Conservation (phyloP, 2,888 invertebrate genomes). For the Idaea straminata region DNA sequence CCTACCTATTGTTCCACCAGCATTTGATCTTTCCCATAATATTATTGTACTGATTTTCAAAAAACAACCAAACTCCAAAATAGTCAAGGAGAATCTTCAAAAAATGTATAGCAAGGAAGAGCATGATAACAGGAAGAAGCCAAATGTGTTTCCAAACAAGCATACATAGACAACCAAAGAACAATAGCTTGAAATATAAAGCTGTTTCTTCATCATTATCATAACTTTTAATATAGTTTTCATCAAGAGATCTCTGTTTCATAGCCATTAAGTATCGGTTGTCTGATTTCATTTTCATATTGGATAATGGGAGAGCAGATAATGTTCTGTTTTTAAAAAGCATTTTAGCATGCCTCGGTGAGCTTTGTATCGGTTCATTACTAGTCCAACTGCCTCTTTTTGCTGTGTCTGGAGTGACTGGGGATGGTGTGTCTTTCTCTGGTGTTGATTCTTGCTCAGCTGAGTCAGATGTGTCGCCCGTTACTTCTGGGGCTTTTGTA, state of each 20-base stretch:
- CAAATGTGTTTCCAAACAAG: conserved; percentile 93
- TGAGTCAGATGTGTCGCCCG: conserved; percentile 38
- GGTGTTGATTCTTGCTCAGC: conserved; percentile 61
- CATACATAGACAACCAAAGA: conserved; percentile 91
- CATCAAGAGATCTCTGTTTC: conserved; percentile 65
- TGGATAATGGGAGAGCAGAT: conserved; percentile 65
- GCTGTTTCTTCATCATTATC: conserved; percentile 81
- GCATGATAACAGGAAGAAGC: conserved; percentile 87
- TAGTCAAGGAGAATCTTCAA: conserved; percentile 75
- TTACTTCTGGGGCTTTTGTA: conserved; percentile 49
- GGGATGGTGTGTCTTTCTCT: conserved; percentile 57
- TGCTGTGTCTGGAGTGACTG: conserved; percentile 52
- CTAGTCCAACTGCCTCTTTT: conserved; percentile 61
- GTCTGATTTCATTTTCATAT: conserved; percentile 58
- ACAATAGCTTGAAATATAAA: conserved; percentile 86
- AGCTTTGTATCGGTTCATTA: conserved; percentile 50
- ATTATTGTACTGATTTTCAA: conserved; percentile 66
- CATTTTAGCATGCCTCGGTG: conserved; percentile 66
- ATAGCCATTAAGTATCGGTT: conserved; percentile 64
- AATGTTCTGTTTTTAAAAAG: conserved; percentile 70
- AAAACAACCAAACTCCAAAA: conserved; percentile 75
- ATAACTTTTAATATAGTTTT: conserved; percentile 67
- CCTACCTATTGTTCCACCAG: conserved; percentile 83
- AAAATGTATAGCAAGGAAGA: conserved; percentile 87
- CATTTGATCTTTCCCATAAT: conserved; percentile 57